Conservation (phyloP, 1,140 invertebrate genomes). For the Drosophila lacteicornis region DNA sequence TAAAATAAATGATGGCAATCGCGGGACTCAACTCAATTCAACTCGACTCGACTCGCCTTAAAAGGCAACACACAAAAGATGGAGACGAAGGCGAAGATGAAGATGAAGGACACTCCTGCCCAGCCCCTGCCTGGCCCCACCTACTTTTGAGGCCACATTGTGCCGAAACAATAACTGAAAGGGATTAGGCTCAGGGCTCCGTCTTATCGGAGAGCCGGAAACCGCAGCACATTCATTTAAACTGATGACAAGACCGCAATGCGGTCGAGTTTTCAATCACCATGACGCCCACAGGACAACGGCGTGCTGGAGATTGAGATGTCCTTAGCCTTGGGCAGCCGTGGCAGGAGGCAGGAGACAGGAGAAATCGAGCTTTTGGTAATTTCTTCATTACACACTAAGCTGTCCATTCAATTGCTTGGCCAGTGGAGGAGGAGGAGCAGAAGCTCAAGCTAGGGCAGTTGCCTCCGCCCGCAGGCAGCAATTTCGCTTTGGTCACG, state of each 20-base stretch:
- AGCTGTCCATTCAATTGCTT: constrained; percentile 72
- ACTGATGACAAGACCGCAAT: constrained; percentile 80
- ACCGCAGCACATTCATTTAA: constrained; percentile 75
- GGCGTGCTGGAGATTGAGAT: constrained; percentile 42
- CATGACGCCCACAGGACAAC: constrained; percentile 64
- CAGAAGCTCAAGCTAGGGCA: too few species aligned
- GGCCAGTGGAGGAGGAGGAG: neutral
- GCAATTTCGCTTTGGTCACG: constrained; percentile 77
- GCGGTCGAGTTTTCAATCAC: constrained; percentile 81
- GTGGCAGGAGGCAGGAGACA: too few species aligned
- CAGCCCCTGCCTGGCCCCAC: neutral
- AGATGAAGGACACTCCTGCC: constrained; percentile 23
- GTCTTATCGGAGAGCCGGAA: constrained; percentile 66
- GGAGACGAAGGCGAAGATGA: constrained; percentile 12
- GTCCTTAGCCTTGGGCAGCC: neutral
- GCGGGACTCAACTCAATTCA: constrained; percentile 48
- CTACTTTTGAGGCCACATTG: constrained; percentile 9
- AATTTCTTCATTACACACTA: constrained; percentile 81
- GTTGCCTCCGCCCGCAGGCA: constrained; percentile 48
- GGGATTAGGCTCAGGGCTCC: constrained; percentile 68
- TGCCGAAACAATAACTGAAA: constrained; percentile 51
- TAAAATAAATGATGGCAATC: constrained; percentile 82
- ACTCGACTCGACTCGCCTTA: constrained; percentile 8
- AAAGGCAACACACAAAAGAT: constrained; percentile 35
- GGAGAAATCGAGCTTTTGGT: constrained; percentile 57